Base-by-base conservation (phyloP, 2,888 invertebrate species). In the Gymnosoma rotundatum region DNA sequence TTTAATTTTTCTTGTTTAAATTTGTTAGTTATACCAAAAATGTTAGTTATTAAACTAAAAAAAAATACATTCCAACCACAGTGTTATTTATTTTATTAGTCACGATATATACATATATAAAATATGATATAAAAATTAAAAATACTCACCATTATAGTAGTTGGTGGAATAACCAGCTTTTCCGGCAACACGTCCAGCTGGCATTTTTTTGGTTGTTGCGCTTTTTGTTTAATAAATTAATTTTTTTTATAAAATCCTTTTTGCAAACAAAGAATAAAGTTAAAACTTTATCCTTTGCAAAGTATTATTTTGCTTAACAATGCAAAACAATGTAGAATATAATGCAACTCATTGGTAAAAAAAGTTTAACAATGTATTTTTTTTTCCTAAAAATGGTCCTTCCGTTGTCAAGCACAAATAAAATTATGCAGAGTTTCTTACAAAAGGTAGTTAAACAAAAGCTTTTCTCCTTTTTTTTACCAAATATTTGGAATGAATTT, bases 141-240 rank as follows among this genome's bases (percentile, higher is more conserved):
- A 36, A 42, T 63, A 84, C 88, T 83, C 87, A 92, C 92, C 92
- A 87, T 91, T 91, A 78, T 92, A 92, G 81, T 90, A 91, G 84
- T 90, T 91, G 88, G 92, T 92, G 84, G 92, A 92, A 87, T 90
- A 92, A 72, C 92, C 92, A 88, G 92, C 92, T 87, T 92, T 92
- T 85, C 92, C 92, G 86, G 92, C 92, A 82, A 92, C 92, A 82
- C 92, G 90, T 88, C 92, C 92, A 67, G 92, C 92, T 89, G 92
- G 92, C 92, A 92, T 92, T 88, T 87, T 89, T 74, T 20, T 78
- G 76, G 18, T 69, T 83, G 7, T 42, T 52, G 9, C 8, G 48
- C 38, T 66, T 60, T 60, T 56, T 63, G 8, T 63, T 42, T 36
- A 12, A 38, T 54, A 25, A 61, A 50, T 67, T 42, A 21, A 48